Conservation (phyloP, 1,140 invertebrate species). For the Zaprionus tsacasi region DNA sequence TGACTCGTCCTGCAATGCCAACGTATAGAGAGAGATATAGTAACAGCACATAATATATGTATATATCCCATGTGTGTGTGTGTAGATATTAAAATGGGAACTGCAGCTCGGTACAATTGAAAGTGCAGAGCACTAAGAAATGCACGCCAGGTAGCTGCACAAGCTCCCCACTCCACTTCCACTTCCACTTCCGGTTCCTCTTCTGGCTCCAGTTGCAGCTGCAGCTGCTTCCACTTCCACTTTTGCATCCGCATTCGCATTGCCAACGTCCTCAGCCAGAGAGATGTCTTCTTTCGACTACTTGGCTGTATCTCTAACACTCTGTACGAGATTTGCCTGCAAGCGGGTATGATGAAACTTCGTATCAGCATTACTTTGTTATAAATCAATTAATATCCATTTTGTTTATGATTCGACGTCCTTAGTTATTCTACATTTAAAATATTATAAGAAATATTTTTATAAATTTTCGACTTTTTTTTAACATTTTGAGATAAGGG, state of each 20-base stretch:
- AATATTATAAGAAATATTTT: too few species aligned
- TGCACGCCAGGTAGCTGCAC: constrained; percentile 49
- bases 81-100: constrained; percentile 11
- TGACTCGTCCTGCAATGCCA: neutral
- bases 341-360: constrained; percentile 3
- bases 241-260: constrained; percentile 49
- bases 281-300: constrained; percentile 17
- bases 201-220: constrained; percentile 7
- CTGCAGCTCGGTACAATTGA: constrained; percentile 8
- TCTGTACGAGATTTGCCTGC: neutral
- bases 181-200: constrained; percentile 24
- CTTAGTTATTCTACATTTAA: neutral
- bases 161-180: constrained; percentile 1
- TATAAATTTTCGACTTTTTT: too few species aligned
- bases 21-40: constrained; percentile 12
- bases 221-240: constrained; percentile 39
- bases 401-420: too few species aligned
- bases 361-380: too few species aligned
- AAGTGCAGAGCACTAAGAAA: constrained; percentile 25
- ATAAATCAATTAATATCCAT: too few species aligned
- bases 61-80: neutral
- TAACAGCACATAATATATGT: constrained; percentile 15
- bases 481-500: too few species aligned
- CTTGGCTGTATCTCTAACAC: constrained; percentile 22
- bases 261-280: neutral